Percentiles rank a stretch among this genome's conserved stretches.
Conservation (phyloP, 2,888 invertebrate genomes). For the Neria commutata region DNA sequence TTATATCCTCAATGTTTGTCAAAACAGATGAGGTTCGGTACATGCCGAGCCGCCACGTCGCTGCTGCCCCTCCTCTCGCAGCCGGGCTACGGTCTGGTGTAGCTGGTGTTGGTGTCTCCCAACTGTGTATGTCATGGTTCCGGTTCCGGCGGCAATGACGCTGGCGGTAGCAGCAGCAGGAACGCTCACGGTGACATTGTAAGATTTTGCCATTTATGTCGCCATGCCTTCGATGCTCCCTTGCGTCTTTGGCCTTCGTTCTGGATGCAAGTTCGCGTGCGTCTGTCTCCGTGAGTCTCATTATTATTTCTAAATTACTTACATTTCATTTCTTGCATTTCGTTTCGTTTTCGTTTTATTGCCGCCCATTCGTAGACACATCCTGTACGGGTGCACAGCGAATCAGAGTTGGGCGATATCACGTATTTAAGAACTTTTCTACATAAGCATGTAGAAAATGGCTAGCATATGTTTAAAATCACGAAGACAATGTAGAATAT, state of each 20-base stretch:
- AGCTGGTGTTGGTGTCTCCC: no score
- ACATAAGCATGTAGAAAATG: no score
- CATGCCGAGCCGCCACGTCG: slow-evolving; percentile 8
- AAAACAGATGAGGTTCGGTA: slow-evolving; percentile 41
- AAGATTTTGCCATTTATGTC: neutral
- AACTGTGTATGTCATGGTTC: neutral
- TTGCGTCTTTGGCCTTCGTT: neutral
- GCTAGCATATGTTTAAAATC: no score
- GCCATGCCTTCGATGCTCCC: no score
- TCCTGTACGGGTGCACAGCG: no score
- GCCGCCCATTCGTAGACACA: no score
- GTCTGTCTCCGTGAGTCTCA: slow-evolving; percentile 8
- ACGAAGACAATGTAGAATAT: no score
- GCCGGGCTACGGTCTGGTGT: neutral
- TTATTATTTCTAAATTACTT: slow-evolving; percentile 30
- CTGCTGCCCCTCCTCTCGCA: neutral
- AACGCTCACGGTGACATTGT: neutral
- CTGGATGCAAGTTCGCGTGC: slow-evolving; percentile 1
- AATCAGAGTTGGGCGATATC: no score
- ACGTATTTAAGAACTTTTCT: no score
- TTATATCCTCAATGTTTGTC: slow-evolving; percentile 39
- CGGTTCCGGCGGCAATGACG: no score
- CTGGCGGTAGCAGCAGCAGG: neutral
- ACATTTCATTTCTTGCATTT: slow-evolving; percentile 18
- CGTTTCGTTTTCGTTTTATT: slow-evolving; percentile 17